Percentiles rank a stretch among this genome's conserved stretches.
Conservation (phyloP, 2,113 vertebrate genomes). For the Bos javanicus region DNA sequence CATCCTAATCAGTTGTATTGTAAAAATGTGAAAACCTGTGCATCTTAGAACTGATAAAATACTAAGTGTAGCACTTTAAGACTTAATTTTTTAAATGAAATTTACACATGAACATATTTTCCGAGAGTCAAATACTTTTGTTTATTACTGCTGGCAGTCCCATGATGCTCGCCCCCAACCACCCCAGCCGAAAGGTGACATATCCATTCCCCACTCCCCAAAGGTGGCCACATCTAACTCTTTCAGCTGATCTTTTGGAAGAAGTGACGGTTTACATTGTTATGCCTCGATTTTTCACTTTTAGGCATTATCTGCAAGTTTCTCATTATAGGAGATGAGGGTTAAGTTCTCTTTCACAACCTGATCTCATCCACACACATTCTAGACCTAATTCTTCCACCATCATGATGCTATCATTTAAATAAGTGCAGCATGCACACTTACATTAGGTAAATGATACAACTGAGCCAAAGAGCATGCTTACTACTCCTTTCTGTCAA, state of each 20-base stretch:
- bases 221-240: background rate
- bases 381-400: background rate
- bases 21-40: background rate
- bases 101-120: background rate
- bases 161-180: rapidly evolving
- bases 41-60: constrained; percentile 22
- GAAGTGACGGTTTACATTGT: background rate
- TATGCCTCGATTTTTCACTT: background rate
- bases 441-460: background rate
- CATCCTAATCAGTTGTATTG: background rate
- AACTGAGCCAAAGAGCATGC: background rate
- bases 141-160: background rate
- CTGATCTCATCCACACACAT: background rate
- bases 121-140: background rate
- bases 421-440: background rate
- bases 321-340: background rate
- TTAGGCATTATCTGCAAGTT: background rate
- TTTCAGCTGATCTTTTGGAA: background rate
- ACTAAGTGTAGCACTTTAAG: background rate
- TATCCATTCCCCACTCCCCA: background rate
- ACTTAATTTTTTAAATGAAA: background rate
- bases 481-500: background rate
- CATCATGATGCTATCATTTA: background rate
- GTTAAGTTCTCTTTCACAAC: constrained; percentile 25
- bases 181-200: background rate